phyloP scores from a whole-genome alignment of 2,888 invertebrate species.

The Synanthedon formicaeformis region DNA sequence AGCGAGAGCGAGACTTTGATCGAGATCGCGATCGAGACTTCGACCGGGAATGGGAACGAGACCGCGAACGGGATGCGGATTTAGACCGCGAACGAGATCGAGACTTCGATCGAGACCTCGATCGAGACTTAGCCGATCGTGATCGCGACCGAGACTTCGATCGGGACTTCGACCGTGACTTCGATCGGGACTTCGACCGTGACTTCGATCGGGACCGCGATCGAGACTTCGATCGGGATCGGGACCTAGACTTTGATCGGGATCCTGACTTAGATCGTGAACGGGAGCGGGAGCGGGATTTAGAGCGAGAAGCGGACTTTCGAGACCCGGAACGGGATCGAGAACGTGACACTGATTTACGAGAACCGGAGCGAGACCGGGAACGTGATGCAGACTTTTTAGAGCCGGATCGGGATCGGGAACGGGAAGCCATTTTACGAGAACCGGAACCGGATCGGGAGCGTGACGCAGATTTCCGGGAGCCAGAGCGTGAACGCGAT shows the following conservation, averaged over 20 bases:
- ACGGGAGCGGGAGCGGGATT: constrained; percentile 13
- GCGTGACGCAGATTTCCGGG: constrained; percentile 24
- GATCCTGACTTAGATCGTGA: constrained; percentile 25
- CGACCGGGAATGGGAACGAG: constrained; percentile 20
- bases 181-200: constrained; percentile 16
- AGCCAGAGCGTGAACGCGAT: constrained; percentile 20
- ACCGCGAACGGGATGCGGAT: constrained; percentile 5
- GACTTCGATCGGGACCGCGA: constrained; percentile 22
- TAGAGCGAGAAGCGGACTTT: constrained; percentile 21
- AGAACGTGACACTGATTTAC: constrained; percentile 14
- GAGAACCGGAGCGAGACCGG: constrained; percentile 10
- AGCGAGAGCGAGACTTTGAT: constrained; percentile 21
- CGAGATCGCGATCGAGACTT: constrained; percentile 16
- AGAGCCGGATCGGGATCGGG: constrained; percentile 29
- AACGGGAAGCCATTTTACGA: constrained; percentile 6
- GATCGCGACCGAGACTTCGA: constrained; percentile 25
- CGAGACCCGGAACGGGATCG: constrained; percentile 18
- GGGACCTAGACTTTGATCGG: constrained; percentile 19
- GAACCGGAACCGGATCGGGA: constrained; percentile 12
- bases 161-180: constrained; percentile 21
- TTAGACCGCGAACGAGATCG: constrained; percentile 17
- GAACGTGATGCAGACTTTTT: constrained; percentile 14
- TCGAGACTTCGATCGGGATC: constrained; percentile 21
- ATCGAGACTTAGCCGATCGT: constrained; percentile 19
- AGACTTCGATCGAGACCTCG: constrained; percentile 17